phyloP scores from a whole-genome alignment of 2,113 vertebrate species.

The Lasiurus borealis region DNA sequence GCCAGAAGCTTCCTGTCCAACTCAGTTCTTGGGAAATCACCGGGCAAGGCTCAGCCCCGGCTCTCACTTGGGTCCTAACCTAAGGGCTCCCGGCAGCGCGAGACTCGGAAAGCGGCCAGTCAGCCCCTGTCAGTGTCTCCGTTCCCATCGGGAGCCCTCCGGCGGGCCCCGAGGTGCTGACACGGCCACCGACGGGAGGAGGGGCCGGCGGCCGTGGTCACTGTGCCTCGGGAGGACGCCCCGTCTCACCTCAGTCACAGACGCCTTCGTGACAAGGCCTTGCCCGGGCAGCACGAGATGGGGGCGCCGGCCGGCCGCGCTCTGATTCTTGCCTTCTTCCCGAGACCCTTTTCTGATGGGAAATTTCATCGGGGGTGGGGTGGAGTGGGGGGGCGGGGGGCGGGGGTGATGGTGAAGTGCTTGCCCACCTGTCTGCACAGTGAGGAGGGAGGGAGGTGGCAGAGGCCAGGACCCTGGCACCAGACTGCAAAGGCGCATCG shows the following conservation, averaged over 20 bases:
- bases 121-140: not conserved
- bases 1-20: conserved; percentile 70
- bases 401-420: not conserved
- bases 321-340: not conserved
- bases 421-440: too few species aligned
- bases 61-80: not conserved
- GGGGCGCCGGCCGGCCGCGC: too few species aligned
- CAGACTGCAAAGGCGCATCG: not conserved
- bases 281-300: too few species aligned
- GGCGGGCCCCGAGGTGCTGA: not conserved
- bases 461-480: too few species aligned
- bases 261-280: too few species aligned
- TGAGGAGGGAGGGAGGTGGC: too few species aligned
- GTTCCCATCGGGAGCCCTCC: not conserved
- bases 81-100: not conserved
- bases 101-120: not conserved
- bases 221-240: too few species aligned
- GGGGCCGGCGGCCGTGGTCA: too few species aligned
- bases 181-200: not conserved
- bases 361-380: not conserved
- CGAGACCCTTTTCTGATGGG: not conserved
- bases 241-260: too few species aligned
- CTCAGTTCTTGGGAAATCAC: conserved; percentile 59
- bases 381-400: too few species aligned
- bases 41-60: conserved; percentile 56